Evolutionary conservation across 1,140 invertebrate species (phyloP).

Genomic region (Archegozetes longisetosus): DNA sequence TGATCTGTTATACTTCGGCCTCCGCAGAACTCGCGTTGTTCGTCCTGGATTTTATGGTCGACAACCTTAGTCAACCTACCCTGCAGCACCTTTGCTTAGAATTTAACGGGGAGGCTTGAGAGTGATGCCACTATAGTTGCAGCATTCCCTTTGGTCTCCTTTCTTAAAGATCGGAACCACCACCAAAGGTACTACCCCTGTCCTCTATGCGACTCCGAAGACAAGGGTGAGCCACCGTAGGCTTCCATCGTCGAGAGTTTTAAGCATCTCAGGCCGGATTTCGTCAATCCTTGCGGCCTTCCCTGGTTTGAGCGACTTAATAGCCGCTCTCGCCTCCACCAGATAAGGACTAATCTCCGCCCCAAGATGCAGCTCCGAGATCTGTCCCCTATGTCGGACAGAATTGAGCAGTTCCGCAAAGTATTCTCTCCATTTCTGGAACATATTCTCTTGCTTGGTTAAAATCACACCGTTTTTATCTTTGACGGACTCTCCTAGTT

Average conservation of each 20-base stretch:
- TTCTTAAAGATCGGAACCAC: slow-evolving; percentile 8
- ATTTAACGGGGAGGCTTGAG: not conserved
- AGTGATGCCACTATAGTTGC: slow-evolving; percentile 4
- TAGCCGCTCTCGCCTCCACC: not conserved
- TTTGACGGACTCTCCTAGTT: not conserved
- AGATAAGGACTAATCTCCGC: not conserved
- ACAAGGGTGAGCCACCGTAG: not conserved
- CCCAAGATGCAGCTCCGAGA: slow-evolving; percentile 2
- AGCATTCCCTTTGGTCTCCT: not conserved
- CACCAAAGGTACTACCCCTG: not conserved
- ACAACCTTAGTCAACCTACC: not conserved
- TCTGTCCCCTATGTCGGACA: not conserved
- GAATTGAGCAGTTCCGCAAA: slow-evolving; percentile 1
- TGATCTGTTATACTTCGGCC: slow-evolving; percentile 9
- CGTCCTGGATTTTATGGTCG: not conserved
- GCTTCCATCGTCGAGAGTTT: not conserved
- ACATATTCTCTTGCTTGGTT: not conserved
- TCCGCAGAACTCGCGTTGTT: slow-evolving; percentile 6
- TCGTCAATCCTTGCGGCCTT: not conserved
- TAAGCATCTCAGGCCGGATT: not conserved
- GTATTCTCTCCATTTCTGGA: not conserved
- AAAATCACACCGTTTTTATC: not conserved
- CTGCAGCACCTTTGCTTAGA: not conserved
- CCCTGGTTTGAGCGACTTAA: not conserved
- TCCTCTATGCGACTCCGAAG: not conserved